A percentile compares a stretch with the other conserved stretches of the same genome.
Evolutionary conservation across 2,888 invertebrate species (phyloP).

Genomic region (Disparrhopalites patrizii): DNA sequence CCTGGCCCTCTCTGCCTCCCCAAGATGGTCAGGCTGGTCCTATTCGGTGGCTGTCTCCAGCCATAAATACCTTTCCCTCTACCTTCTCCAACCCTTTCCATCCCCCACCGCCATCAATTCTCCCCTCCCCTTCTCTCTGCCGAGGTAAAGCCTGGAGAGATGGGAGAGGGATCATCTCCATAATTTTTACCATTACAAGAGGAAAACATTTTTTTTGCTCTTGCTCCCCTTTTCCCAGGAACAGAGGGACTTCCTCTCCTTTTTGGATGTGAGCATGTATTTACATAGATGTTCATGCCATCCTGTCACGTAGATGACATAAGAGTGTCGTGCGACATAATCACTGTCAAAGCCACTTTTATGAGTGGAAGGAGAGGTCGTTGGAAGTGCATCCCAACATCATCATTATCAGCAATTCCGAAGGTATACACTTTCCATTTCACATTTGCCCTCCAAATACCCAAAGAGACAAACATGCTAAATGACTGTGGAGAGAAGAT

Average conservation of each 20-base stretch:
- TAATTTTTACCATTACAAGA: too few relatives aligned
- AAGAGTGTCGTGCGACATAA: conserved; percentile 35
- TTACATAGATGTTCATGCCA: conserved; percentile 44
- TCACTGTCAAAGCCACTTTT: conserved; percentile 40
- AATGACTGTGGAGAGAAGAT: too few relatives aligned
- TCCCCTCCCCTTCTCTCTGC: not conserved
- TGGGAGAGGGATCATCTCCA: not conserved
- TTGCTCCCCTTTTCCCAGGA: not conserved
- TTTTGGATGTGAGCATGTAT: conserved; percentile 34
- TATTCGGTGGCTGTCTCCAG: not conserved
- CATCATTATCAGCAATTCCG: conserved; percentile 31
- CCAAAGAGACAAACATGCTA: too few relatives aligned
- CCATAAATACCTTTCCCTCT: not conserved
- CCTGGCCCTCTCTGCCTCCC: not conserved
- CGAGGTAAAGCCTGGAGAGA: too few relatives aligned
- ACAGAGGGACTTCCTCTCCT: too few relatives aligned
- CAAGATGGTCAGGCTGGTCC: not conserved
- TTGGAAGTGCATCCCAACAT: conserved; percentile 15
- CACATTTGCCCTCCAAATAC: too few relatives aligned
- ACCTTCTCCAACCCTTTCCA: not conserved
- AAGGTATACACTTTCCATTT: too few relatives aligned
- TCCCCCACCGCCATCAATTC: not conserved
- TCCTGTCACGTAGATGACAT: conserved; percentile 44
- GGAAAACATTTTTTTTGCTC: not conserved
- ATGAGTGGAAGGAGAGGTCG: conserved; percentile 28